Evolutionary conservation across 2,113 vertebrate genomes (phyloP), one percentile per base, ranked within the genome.

Genomic region (Halcyon senegalensis): DNA sequence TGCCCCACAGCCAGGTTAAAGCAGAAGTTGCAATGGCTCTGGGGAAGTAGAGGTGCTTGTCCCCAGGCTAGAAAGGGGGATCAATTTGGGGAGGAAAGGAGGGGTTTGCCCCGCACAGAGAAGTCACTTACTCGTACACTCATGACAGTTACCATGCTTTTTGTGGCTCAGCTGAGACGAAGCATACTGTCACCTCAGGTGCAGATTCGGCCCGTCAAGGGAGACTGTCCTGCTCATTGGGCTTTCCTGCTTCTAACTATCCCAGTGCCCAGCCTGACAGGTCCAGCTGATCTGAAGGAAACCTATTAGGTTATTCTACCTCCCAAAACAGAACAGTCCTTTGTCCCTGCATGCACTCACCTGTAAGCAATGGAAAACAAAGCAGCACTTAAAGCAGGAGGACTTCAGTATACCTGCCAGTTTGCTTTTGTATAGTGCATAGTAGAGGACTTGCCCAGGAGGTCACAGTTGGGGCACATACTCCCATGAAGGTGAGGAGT

Each of bases 391-490:
- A 27, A 43, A 56, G 28, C 66, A 79, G 33, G 48, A 78, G 35
- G 48, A 69, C 55, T 21, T 43, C 1, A 1, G 15, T 5, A 2
- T 50, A 23, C 70, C n/a, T 48, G 16, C 28, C 24, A 23, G 18
- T 48, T 48, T 50, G 31, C 58, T 4, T 64, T 59, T 37, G 11
- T 10, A 7, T 2, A 21, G n/a, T 2, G 9, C 21, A 7, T 0
- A 20, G 82, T 11, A 53, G 18, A 33, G 59, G 5, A 8, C 44
- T n/a, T 31, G 35, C 9, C 11, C 53, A 16, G 37, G 53, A 59
- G 23, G 13, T 27, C 15, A 31, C n/a, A 31, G 10, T 13, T 46
- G 63, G 24, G 25, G 18, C 43, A 62, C 43, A 18, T 48, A n/a
- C 25, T 62, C 16, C 33, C 17, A 13, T 11, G 18, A 46, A 59